Conservation (phyloP, 2,797 vertebrate species). For the Hydrophis major region DNA sequence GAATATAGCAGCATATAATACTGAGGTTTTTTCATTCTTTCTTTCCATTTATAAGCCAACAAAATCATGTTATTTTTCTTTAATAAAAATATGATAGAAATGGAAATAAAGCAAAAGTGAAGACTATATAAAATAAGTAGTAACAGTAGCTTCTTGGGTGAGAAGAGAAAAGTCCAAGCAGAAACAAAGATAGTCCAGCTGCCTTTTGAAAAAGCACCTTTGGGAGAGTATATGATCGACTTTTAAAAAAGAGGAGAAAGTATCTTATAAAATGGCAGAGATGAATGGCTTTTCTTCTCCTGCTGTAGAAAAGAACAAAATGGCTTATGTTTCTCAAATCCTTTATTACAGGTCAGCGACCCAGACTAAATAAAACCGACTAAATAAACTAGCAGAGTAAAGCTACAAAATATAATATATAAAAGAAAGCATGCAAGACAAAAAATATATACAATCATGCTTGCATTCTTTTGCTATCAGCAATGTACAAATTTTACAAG, state of each 20-base stretch:
- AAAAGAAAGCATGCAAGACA: background rate
- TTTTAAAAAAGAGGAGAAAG: background rate
- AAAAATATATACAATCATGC: background rate
- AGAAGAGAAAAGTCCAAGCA: background rate
- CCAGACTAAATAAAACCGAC: background rate
- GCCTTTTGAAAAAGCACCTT: background rate
- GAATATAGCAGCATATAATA: background rate
- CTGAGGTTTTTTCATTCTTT: background rate
- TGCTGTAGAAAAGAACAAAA: background rate
- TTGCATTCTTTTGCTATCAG: background rate
- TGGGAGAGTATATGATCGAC: background rate
- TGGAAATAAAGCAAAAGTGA: background rate
- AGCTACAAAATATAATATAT: background rate
- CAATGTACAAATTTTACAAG: background rate
- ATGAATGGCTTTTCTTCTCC: background rate
- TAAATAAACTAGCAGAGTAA: background rate
- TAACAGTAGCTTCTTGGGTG: background rate
- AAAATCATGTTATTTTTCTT: background rate
- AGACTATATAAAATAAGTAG: background rate
- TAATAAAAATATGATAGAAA: background rate
- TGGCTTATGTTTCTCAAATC: background rate
- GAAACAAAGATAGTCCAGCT: background rate
- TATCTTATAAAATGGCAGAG: background rate
- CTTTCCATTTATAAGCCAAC: background rate
- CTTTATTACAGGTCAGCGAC: background rate